phyloP scores from a whole-genome alignment of 92 coral and sea anemone species.

The Phymanthus crucifer region DNA sequence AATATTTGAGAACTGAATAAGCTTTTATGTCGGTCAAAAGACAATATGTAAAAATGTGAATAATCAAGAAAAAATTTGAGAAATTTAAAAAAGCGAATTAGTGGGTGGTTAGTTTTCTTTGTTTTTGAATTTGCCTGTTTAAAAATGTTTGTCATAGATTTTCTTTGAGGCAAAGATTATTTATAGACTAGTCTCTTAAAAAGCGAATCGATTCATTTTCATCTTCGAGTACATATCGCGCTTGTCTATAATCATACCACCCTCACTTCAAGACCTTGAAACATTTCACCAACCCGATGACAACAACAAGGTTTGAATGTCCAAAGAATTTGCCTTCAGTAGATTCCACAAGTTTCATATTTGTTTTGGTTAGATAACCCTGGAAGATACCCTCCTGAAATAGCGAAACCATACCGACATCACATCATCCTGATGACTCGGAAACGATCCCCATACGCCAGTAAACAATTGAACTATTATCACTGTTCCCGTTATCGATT shows the following conservation, averaged over 20 bases:
- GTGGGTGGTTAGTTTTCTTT: not conserved
- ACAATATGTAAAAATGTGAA: no score
- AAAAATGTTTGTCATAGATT: not conserved
- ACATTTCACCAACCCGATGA: no score
- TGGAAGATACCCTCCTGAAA: not conserved
- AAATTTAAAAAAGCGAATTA: not conserved
- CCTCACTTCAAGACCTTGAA: no score
- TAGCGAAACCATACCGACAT: not conserved
- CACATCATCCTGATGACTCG: not conserved
- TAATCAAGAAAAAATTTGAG: not conserved
- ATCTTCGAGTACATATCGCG: no score
- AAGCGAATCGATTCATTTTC: no score
- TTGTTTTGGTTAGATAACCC: conserved; percentile 13
- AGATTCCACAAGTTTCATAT: not conserved
- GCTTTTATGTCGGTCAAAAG: not conserved
- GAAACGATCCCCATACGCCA: not conserved
- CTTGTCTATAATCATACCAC: no score
- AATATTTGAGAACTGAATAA: no score
- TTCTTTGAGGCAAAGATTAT: no score
- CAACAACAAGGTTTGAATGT: no score
- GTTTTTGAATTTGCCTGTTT: not conserved
- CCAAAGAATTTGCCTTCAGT: not conserved
- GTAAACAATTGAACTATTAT: conserved; percentile 14
- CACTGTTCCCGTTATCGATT: not conserved
- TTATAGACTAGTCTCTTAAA: no score